phyloP scores from a whole-genome alignment of 2,888 invertebrate genomes.

The Thumatha senex region DNA sequence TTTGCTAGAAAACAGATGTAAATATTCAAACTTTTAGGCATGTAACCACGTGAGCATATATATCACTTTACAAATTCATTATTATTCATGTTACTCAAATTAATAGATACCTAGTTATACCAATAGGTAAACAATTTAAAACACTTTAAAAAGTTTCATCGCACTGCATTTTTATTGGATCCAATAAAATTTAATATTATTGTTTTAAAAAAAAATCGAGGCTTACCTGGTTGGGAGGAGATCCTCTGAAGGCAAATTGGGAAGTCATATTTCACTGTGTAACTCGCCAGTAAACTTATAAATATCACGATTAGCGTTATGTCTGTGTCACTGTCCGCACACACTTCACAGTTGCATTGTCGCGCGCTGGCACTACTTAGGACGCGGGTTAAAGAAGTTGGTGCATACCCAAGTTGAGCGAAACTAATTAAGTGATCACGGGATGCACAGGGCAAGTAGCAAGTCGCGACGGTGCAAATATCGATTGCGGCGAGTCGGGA shows the following conservation, averaged over 20 bases:
- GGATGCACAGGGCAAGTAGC: slow-evolving; percentile 49
- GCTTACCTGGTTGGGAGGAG: slow-evolving; percentile 80
- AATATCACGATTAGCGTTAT: slow-evolving; percentile 58
- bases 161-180: slow-evolving; percentile 44
- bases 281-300: slow-evolving; percentile 56
- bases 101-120: no score
- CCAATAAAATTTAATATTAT: slow-evolving; percentile 13
- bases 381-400: slow-evolving; percentile 39
- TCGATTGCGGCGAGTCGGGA: slow-evolving; percentile 64
- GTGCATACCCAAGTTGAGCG: slow-evolving; percentile 48
- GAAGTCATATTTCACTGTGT: slow-evolving; percentile 76
- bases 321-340: slow-evolving; percentile 72
- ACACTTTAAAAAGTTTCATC: slow-evolving; percentile 35
- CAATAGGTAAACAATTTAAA: slow-evolving; percentile 12
- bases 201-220: not conserved
- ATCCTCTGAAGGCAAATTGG: slow-evolving; percentile 81
- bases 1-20: slow-evolving; percentile 1
- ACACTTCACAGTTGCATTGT: slow-evolving; percentile 78
- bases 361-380: slow-evolving; percentile 50
- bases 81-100: slow-evolving; percentile 13
- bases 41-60: slow-evolving; percentile 35
- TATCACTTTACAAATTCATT: slow-evolving; percentile 30
- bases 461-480: slow-evolving; percentile 49
- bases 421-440: slow-evolving; percentile 38
- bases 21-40: slow-evolving; percentile 8